Evolutionary conservation across 1,140 invertebrate species (phyloP).

Genomic region (Cyclina sinensis): DNA sequence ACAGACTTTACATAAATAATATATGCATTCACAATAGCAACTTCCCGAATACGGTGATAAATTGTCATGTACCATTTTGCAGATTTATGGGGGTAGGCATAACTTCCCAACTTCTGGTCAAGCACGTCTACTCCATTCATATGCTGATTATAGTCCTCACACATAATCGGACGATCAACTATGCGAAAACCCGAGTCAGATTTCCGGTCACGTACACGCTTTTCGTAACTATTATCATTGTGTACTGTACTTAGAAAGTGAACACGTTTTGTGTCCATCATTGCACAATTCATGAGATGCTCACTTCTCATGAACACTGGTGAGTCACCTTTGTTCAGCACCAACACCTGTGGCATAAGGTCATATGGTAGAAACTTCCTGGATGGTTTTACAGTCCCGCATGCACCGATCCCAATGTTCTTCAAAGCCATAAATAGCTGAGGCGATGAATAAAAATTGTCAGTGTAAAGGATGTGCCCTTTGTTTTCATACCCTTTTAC

Average conservation of each 20-base stretch:
- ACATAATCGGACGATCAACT: conserved; percentile 32
- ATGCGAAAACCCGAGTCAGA: neutral
- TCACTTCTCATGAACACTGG: conserved; percentile 34
- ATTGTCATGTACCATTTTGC: conserved; percentile 62
- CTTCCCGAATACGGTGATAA: conserved; percentile 48
- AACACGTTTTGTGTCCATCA: conserved; percentile 63
- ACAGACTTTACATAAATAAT: conserved; percentile 37
- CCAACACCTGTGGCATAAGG: neutral
- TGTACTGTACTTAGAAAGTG: conserved; percentile 47
- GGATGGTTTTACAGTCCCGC: conserved; percentile 55
- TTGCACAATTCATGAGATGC: conserved; percentile 48
- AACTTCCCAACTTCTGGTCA: conserved; percentile 36
- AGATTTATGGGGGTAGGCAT: conserved; percentile 30
- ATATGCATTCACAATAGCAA: conserved; percentile 59
- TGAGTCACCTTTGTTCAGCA: conserved; percentile 51
- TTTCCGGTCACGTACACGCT: conserved; percentile 23
- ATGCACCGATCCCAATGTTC: conserved; percentile 41
- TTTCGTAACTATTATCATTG: neutral
- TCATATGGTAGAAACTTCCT: conserved; percentile 30
- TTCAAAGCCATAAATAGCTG: conserved; percentile 22
- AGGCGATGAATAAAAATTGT: conserved; percentile 20
- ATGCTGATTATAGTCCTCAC: conserved; percentile 43
- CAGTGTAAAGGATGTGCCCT: neutral
- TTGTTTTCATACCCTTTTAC: neutral
- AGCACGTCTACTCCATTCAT: conserved; percentile 58